These are phyloP conservation scores for Caenorhabditis angaria DNA, from an alignment of 2,888 invertebrate species.

Conservation along the genomic window DNA sequence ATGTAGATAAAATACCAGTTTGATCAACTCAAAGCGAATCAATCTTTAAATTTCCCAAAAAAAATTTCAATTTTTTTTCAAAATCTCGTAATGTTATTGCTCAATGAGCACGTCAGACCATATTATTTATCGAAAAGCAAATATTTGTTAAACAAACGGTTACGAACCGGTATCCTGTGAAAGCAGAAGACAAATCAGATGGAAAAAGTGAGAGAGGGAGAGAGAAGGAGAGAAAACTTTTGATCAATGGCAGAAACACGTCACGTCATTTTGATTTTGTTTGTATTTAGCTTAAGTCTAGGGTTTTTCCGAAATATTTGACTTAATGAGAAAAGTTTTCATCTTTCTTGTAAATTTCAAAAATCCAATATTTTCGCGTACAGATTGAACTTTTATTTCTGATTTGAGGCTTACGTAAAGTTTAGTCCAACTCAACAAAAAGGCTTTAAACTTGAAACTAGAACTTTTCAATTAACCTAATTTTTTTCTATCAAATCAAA, in stretches of 20 bases:
- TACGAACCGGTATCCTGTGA: constrained; percentile 38
- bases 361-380: too few species aligned
- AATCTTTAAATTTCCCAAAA: background rate
- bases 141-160: constrained; percentile 43
- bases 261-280: constrained; percentile 18
- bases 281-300: background rate
- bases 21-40: constrained; percentile 9
- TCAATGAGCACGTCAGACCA: constrained; percentile 2
- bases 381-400: too few species aligned
- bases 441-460: too few species aligned
- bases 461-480: too few species aligned
- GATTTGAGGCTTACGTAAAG: too few species aligned
- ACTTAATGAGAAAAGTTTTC: too few species aligned
- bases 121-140: constrained; percentile 30
- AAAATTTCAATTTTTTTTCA: background rate
- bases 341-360: too few species aligned
- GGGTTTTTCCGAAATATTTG: background rate
- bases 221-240: constrained; percentile 10
- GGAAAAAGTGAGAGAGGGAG: too few species aligned
- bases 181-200: background rate
- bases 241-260: constrained; percentile 9
- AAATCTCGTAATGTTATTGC: background rate
- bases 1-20: constrained; percentile 21
- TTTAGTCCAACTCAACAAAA: too few species aligned
- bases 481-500: too few species aligned